phyloP scores from a whole-genome alignment of 2,888 invertebrate genomes.

The Hirtodrosophila trivittata region DNA sequence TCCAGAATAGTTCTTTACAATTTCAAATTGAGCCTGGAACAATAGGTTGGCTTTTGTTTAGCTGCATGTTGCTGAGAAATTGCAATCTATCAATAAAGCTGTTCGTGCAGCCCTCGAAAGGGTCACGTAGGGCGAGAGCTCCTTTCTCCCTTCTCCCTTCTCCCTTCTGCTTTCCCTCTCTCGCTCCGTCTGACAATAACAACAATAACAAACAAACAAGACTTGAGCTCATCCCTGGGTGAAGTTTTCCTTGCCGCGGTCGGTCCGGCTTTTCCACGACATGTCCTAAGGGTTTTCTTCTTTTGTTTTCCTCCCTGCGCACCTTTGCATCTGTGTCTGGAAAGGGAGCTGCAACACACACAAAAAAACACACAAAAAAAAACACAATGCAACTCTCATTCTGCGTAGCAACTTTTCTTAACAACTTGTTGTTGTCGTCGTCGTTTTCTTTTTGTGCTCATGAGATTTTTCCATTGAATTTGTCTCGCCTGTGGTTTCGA shows the following conservation, averaged over 20 bases:
- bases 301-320: conserved; percentile 3
- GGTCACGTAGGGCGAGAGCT: conserved; percentile 31
- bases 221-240: conserved; percentile 47
- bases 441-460: conserved; percentile 24
- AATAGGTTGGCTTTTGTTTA: conserved; percentile 65
- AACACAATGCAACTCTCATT: conserved; percentile 41
- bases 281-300: conserved; percentile 50
- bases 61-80: conserved; percentile 51
- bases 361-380: too few relatives aligned
- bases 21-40: conserved; percentile 36
- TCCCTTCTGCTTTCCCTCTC: neutral
- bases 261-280: conserved; percentile 54
- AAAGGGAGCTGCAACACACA: conserved; percentile 21
- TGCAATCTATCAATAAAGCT: conserved; percentile 78
- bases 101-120: conserved; percentile 37
- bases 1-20: conserved; percentile 43
- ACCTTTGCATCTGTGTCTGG: conserved; percentile 25
- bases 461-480: conserved; percentile 57
- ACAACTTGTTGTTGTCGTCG: conserved; percentile 55
- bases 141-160: neutral
- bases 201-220: conserved; percentile 61
- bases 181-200: conserved; percentile 24
- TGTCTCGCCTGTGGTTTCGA: conserved; percentile 52
- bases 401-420: conserved; percentile 66
- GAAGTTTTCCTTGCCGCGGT: conserved; percentile 36